These are phyloP conservation scores for Galerucella calmariensis DNA, from an alignment of 2,888 invertebrate genomes.

Conservation along the genomic window DNA sequence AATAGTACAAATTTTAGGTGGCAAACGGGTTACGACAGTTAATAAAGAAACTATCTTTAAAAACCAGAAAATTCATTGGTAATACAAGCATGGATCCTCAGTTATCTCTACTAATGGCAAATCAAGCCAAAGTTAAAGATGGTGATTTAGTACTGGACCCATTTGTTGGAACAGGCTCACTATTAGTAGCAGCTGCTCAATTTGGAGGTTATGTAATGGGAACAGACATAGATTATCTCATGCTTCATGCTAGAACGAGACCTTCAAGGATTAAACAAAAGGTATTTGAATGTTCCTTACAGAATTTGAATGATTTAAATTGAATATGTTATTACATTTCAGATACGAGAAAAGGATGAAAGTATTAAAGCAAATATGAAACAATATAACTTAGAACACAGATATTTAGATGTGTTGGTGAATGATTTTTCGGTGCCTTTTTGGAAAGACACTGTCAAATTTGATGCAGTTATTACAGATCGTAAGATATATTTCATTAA, in stretches of 20 bases:
- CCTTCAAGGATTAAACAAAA: slow-evolving; percentile 84
- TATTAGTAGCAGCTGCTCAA: slow-evolving; percentile 88
- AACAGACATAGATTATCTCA: slow-evolving; percentile 93
- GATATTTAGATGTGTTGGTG: slow-evolving; percentile 88
- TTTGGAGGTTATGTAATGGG: slow-evolving; percentile 90
- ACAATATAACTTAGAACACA: slow-evolving; percentile 83
- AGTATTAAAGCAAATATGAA: slow-evolving; percentile 87
- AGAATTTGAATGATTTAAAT: background rate
- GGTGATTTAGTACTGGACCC: slow-evolving; percentile 91
- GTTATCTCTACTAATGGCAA: slow-evolving; percentile 94
- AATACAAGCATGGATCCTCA: slow-evolving; percentile 99
- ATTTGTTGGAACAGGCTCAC: slow-evolving; percentile 87
- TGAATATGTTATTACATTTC: slow-evolving; percentile 40
- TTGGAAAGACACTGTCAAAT: slow-evolving; percentile 76
- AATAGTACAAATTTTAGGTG: slow-evolving; percentile 68
- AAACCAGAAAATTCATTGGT: slow-evolving; percentile 93
- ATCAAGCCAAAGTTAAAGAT: slow-evolving; percentile 81
- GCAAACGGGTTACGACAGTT: slow-evolving; percentile 85
- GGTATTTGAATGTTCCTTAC: slow-evolving; percentile 61
- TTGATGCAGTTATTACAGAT: slow-evolving; percentile 96
- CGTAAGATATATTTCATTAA: slow-evolving; percentile 71
- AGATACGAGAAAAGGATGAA: slow-evolving; percentile 83
- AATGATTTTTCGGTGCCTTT: slow-evolving; percentile 90
- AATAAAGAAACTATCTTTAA: slow-evolving; percentile 84
- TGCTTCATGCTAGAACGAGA: slow-evolving; percentile 87